Percentiles rank a stretch among this genome's conserved stretches.
Evolutionary conservation across 2,888 invertebrate species (phyloP).

Genomic region (Bimastos eiseni): DNA sequence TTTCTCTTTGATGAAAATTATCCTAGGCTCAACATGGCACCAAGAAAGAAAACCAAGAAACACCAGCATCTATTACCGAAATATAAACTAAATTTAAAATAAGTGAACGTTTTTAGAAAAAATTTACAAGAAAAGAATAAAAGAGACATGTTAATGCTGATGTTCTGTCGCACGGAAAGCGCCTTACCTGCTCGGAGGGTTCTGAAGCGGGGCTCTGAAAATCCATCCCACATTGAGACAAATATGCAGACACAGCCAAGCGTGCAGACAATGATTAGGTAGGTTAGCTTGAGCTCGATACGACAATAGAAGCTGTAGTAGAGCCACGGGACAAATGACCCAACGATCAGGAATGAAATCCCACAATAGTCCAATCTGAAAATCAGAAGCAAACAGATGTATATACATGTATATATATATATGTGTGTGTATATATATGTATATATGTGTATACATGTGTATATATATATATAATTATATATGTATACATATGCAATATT

Average conservation of each 20-base stretch:
- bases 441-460: too few relatives aligned
- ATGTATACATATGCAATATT: too few relatives aligned
- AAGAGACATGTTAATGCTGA: not conserved
- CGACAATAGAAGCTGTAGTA: slow-evolving; percentile 99
- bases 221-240: slow-evolving; percentile 95
- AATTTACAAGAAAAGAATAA: too few relatives aligned
- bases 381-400: not conserved
- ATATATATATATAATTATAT: too few relatives aligned
- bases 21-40: too few relatives aligned
- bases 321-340: slow-evolving; percentile 98
- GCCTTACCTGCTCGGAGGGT: slow-evolving; percentile 80
- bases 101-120: too few relatives aligned
- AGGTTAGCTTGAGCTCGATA: slow-evolving; percentile 86
- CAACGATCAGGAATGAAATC: slow-evolving; percentile 95
- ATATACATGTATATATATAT: not conserved
- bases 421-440: too few relatives aligned
- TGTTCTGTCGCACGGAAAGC: not conserved
- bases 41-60: too few relatives aligned
- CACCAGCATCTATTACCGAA: too few relatives aligned
- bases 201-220: slow-evolving; percentile 87
- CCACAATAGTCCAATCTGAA: slow-evolving; percentile 92
- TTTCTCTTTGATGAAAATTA: too few relatives aligned
- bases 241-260: slow-evolving; percentile 82
- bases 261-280: slow-evolving; percentile 86
- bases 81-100: too few relatives aligned